phyloP scores from a whole-genome alignment of 92 coral and sea anemone species.

The Muricea muricata region DNA sequence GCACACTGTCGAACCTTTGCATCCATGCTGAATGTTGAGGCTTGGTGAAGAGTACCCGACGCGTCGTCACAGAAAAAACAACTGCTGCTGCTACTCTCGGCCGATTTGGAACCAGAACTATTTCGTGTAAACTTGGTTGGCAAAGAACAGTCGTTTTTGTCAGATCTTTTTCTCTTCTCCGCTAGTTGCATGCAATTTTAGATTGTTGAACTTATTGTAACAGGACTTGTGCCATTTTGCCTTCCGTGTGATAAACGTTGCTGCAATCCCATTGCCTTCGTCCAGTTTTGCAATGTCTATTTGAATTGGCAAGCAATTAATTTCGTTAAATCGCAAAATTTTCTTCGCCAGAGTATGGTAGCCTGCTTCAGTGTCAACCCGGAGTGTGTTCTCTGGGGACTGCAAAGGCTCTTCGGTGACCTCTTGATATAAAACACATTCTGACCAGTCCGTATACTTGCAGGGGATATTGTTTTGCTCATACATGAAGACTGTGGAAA shows the following conservation, averaged over 20 bases:
- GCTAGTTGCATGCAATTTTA: constrained; percentile 40
- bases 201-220: constrained; percentile 32
- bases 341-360: constrained; percentile 39
- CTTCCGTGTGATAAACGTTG: constrained; percentile 33
- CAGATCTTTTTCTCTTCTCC: constrained; percentile 43
- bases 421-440: constrained; percentile 35
- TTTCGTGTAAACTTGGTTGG: constrained; percentile 27
- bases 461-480: neutral
- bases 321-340: constrained; percentile 44
- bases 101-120: constrained; percentile 15
- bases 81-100: constrained; percentile 22
- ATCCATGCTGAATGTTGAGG: constrained; percentile 40
- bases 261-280: constrained; percentile 42
- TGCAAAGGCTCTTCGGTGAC: constrained; percentile 35
- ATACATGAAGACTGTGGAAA: constrained; percentile 6
- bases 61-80: constrained; percentile 48
- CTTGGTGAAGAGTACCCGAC: constrained; percentile 41
- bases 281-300: constrained; percentile 33
- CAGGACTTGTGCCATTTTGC: constrained; percentile 60
- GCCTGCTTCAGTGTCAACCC: constrained; percentile 9
- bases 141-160: constrained; percentile 14
- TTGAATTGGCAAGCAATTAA: constrained; percentile 28
- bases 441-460: constrained; percentile 9
- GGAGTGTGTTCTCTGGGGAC: constrained; percentile 36
- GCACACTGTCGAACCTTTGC: constrained; percentile 34